These are phyloP conservation scores for Tragelaphus buxtoni DNA, from an alignment of 2,113 vertebrate species.

Conservation along the genomic window DNA sequence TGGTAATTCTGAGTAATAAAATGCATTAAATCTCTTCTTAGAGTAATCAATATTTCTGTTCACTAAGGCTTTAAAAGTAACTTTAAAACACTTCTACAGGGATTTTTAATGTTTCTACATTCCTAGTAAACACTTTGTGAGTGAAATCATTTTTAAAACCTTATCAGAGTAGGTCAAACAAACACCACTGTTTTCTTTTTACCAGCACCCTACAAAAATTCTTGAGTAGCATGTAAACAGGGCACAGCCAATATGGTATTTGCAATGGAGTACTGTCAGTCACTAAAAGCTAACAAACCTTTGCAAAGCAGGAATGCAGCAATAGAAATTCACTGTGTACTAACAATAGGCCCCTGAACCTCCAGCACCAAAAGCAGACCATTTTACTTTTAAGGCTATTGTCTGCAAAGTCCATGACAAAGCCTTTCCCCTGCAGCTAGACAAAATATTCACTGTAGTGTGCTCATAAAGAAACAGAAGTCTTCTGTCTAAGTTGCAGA, in stretches of 20 bases:
- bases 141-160: conserved; percentile 52
- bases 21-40: neutral
- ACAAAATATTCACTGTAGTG: conserved; percentile 80
- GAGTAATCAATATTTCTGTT: neutral
- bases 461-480: conserved; percentile 73
- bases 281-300: conserved; percentile 88
- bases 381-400: conserved; percentile 83
- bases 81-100: conserved; percentile 26
- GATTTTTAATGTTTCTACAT: neutral
- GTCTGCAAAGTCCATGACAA: conserved; percentile 80
- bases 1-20: neutral
- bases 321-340: conserved; percentile 74
- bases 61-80: neutral
- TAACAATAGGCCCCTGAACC: conserved; percentile 79
- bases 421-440: conserved; percentile 81
- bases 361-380: conserved; percentile 77
- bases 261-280: conserved; percentile 76
- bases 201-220: conserved; percentile 55
- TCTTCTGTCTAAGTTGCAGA: conserved; percentile 74
- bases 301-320: conserved; percentile 81
- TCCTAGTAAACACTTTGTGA: conserved; percentile 38
- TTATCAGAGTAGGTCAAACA: conserved; percentile 65
- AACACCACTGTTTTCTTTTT: conserved; percentile 45
- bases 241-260: conserved; percentile 65
- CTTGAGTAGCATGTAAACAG: conserved; percentile 72